phyloP scores from a whole-genome alignment of 1,140 invertebrate genomes.

The Trachymyrmex septentrionalis region DNA sequence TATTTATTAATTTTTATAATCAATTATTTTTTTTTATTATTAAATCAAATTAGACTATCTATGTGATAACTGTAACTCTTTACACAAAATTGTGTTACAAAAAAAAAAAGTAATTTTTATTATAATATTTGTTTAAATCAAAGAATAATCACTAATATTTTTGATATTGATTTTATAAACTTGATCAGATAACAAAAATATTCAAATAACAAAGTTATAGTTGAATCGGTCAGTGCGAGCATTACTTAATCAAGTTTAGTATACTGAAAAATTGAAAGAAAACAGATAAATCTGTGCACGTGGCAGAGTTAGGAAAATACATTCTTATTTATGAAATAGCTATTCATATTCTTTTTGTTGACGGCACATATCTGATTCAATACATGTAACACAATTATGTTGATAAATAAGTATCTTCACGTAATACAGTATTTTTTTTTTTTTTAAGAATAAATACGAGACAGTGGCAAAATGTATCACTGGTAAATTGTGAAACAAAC shows the following conservation, averaged over 20 bases:
- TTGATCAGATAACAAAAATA: neutral
- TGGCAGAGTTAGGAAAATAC: neutral
- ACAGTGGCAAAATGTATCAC: neutral
- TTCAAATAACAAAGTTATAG: neutral
- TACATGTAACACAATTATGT: neutral
- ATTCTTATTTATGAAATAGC: slow-evolving; percentile 18
- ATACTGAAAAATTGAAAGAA: neutral
- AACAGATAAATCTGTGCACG: neutral
- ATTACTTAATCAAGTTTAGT: neutral
- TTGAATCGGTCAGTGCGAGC: neutral
- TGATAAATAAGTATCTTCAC: slow-evolving; percentile 5
- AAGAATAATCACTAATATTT: neutral
- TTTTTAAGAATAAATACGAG: neutral
- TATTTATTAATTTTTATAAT: neutral
- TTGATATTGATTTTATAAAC: neutral
- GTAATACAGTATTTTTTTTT: neutral
- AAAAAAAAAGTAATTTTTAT: neutral
- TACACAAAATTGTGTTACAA: neutral
- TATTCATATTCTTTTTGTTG: neutral
- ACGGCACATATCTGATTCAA: neutral
- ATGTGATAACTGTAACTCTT: neutral
- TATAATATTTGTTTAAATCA: neutral
- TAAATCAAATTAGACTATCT: neutral
- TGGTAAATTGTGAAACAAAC: slow-evolving; percentile 11
- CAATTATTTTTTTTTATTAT: too few relatives aligned